A percentile compares a stretch with the other conserved stretches of the same genome.
These are phyloP conservation scores for Eciton burchellii DNA, from an alignment of 1,140 invertebrate species.

Conservation along the genomic window DNA sequence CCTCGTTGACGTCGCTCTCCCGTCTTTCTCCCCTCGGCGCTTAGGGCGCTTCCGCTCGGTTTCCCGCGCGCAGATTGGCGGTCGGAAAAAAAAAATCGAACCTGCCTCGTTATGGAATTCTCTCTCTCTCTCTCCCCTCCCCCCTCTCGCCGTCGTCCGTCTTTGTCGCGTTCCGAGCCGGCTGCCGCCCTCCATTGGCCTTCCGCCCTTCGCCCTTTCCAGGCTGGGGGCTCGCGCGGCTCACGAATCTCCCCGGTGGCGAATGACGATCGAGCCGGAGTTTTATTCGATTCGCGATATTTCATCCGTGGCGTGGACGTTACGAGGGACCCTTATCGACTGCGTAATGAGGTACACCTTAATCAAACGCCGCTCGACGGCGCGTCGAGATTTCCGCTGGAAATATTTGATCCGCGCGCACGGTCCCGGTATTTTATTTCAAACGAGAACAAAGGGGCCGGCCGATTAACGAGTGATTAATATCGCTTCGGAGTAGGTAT, in stretches of 20 bases:
- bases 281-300: constrained; percentile 37
- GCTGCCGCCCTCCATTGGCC: constrained; percentile 36
- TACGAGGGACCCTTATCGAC: not conserved
- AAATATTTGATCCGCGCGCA: not conserved
- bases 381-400: not conserved
- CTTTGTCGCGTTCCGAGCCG: constrained; percentile 41
- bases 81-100: constrained; percentile 56
- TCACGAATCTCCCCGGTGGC: constrained; percentile 11
- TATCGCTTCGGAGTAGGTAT: constrained; percentile 14
- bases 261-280: constrained; percentile 6
- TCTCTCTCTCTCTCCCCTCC: not conserved
- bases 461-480: constrained; percentile 32
- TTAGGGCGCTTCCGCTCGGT: constrained; percentile 53
- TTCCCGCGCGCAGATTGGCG: constrained; percentile 54
- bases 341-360: not conserved
- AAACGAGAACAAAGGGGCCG: constrained; percentile 3
- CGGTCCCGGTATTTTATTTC: not conserved
- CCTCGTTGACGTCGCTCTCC: constrained; percentile 63
- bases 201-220: not conserved
- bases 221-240: not conserved
- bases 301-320: not conserved
- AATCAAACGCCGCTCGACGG: not conserved
- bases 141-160: not conserved
- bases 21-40: constrained; percentile 56
- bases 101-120: constrained; percentile 67